These are phyloP conservation scores for Metalampra italica DNA, from an alignment of 2,888 invertebrate species.

Conservation along the genomic window DNA sequence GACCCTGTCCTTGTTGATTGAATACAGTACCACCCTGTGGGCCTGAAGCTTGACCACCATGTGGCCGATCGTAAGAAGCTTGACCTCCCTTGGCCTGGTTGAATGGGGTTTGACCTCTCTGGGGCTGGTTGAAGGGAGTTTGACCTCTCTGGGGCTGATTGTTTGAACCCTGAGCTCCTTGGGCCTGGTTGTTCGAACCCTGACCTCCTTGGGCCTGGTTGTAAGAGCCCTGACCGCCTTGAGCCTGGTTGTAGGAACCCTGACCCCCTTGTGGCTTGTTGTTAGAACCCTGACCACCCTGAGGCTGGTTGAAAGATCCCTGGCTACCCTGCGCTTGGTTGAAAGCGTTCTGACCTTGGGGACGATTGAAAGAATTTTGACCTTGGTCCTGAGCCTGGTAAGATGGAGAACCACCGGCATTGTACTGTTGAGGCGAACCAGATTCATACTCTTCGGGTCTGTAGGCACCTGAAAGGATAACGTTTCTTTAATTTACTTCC, in stretches of 20 bases:
- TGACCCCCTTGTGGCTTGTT: conserved; percentile 1
- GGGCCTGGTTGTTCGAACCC: not conserved
- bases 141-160: conserved; percentile 10
- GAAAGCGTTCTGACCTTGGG: not conserved
- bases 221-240: not conserved
- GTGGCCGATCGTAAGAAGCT: not conserved
- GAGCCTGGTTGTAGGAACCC: not conserved
- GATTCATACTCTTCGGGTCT: conserved; percentile 55
- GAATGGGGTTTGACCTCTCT: not conserved
- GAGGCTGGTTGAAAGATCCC: not conserved
- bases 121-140: conserved; percentile 4
- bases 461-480: conserved; percentile 56
- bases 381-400: conserved; percentile 1
- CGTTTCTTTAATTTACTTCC: not conserved
- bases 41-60: conserved; percentile 6
- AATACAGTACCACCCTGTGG: conserved; percentile 5
- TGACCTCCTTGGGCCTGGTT: not conserved
- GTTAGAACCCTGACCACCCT: conserved; percentile 1
- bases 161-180: conserved; percentile 8
- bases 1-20: conserved; percentile 7
- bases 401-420: conserved; percentile 2
- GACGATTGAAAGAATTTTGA: conserved; percentile 5
- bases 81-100: not conserved
- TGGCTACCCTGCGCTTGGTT: not conserved
- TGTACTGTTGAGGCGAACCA: conserved; percentile 30